phyloP scores from a whole-genome alignment of 2,113 vertebrate genomes.

The Eurypyga helias region DNA sequence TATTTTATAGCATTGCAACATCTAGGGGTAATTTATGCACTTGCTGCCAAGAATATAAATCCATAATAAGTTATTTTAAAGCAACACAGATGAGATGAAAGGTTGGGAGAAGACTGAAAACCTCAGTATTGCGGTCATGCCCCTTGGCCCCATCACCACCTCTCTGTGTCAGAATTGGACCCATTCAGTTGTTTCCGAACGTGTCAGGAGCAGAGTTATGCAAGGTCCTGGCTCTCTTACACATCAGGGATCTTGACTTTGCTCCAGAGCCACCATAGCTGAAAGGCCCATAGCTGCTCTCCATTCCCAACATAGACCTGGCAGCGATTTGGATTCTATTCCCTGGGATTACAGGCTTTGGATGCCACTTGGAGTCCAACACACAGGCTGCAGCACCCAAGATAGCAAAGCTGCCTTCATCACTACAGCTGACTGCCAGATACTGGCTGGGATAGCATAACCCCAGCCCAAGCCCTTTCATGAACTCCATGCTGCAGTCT shows the following conservation, averaged over 20 bases:
- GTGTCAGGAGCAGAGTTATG: not conserved
- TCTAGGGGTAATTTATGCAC: not conserved
- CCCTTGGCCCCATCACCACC: not conserved
- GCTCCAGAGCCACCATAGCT: not conserved
- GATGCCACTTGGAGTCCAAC: constrained; percentile 5
- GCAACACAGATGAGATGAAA: not conserved
- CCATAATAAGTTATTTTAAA: not conserved
- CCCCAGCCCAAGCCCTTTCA: not conserved
- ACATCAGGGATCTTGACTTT: not conserved
- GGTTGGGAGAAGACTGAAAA: not conserved
- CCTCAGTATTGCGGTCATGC: not conserved
- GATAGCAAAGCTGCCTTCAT: not conserved
- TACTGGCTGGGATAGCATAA: not conserved
- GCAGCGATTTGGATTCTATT: not conserved
- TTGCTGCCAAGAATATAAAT: not conserved
- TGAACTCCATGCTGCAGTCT: not conserved
- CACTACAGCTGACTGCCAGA: not conserved
- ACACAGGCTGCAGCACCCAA: not conserved
- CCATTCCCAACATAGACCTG: not conserved
- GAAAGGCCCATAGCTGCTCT: not conserved
- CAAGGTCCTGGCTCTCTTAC: not conserved
- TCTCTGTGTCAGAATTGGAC: not conserved
- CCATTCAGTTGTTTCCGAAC: not conserved
- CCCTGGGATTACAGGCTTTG: not conserved
- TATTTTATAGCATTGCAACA: not conserved